Conservation (phyloP, 2,113 vertebrate species). For the Leptocoma aspasia region DNA sequence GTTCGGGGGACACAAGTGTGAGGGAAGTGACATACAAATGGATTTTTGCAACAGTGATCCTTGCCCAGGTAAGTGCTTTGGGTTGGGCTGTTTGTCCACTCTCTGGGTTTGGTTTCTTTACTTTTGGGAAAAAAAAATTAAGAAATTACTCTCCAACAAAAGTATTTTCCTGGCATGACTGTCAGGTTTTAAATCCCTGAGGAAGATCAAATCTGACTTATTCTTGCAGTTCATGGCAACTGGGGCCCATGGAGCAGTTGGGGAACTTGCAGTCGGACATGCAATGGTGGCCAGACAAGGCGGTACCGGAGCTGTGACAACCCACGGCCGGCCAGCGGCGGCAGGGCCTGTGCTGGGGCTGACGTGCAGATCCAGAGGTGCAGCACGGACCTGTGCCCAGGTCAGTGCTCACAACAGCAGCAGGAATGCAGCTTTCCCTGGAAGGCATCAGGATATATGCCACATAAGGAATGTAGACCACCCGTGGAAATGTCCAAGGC, state of each 20-base stretch:
- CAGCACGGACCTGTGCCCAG: conserved; percentile 78
- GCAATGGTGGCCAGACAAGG: conserved; percentile 86
- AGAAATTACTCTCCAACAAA: not conserved
- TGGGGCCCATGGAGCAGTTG: conserved; percentile 92
- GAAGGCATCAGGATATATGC: rapidly evolving
- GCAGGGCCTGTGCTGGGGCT: conserved; percentile 86
- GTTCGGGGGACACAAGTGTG: conserved; percentile 84
- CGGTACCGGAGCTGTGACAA: conserved; percentile 89
- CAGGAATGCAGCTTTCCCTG: not conserved
- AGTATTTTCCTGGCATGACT: not conserved
- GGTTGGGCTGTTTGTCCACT: rapidly evolving
- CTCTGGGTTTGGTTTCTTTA: not conserved
- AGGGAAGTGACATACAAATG: conserved; percentile 84
- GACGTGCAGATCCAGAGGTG: conserved; percentile 90
- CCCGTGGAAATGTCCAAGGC: not conserved
- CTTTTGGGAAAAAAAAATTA: not conserved
- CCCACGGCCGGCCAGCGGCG: conserved; percentile 83
- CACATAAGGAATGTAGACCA: rapidly evolving
- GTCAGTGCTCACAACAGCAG: conserved; percentile 58
- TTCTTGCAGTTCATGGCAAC: conserved; percentile 83
- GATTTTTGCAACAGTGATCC: conserved; percentile 94
- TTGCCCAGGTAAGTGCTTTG: conserved; percentile 84
- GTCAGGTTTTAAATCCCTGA: not conserved
- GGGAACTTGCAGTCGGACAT: conserved; percentile 90
- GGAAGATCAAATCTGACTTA: not conserved